Evolutionary conservation across 1,140 invertebrate species (phyloP), one percentile per base, ranked within the genome.

Genomic region (Rhyzopertha dominica): DNA sequence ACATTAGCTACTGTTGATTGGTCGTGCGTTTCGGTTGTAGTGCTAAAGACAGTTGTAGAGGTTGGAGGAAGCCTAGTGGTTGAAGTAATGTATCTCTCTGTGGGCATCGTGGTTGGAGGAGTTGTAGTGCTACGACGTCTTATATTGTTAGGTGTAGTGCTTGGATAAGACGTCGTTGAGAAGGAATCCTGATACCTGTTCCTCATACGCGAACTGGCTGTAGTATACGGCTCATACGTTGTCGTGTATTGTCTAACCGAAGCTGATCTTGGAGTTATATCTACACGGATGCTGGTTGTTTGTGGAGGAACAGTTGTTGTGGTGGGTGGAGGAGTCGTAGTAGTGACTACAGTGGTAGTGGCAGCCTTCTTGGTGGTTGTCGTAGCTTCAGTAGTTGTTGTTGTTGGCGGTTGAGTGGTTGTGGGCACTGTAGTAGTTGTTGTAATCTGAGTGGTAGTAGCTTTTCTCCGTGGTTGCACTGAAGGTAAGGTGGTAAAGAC

Each of bases 361-460:
- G 36, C 50, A 10, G 36, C 36, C 12, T 7, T 8, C 16, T 16
- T 35, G 7, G 24, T 49, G 25, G 53, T 44, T 29, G 31, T 41
- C 10, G 44, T 34, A 16, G 49, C 36, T 16, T 26, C 51, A 20
- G 43, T 41, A 22, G 43, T 51, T 18, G 47, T 44, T 22, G 44
- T 37, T 25, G 38, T 22, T 13, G 36, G 19, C 18, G 16, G 18
- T 13, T 19, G 5, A n/a, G 20, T 43, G 18, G 46, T 49, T 13
- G 47, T 30, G 1, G 47, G n/a, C 39, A 25, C 40, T 19, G 31
- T 38, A 23, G 49, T 51, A 20, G 47, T 50, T 19, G 40, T 12
- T 2, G 14, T 26, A 3, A 5, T 12, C 5, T 31, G 25, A 29
- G 16, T 26, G 14, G 31, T 37, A 19, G 29, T 25, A n/a, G 22